Evolutionary conservation across 2,113 vertebrate genomes (phyloP).

Genomic region (Planiliza haematocheilus): DNA sequence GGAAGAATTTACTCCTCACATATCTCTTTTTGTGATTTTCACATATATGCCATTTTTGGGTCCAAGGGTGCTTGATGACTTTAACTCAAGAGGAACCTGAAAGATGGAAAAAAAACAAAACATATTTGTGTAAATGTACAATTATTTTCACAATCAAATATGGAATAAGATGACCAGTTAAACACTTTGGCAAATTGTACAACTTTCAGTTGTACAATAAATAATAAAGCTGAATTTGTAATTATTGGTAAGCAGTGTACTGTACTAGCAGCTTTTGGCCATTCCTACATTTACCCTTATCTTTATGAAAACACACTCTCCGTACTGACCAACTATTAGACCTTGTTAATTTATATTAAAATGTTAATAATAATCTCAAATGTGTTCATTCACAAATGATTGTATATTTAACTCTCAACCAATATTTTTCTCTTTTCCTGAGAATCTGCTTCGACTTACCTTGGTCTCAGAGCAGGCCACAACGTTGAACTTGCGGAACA

Average conservation of each 20-base stretch:
- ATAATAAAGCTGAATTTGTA: too few relatives aligned
- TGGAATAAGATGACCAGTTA: background rate
- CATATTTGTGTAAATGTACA: too few relatives aligned
- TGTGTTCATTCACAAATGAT: background rate
- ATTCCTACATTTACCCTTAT: too few relatives aligned
- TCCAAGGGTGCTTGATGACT: conserved; percentile 87
- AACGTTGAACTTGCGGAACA: conserved; percentile 88
- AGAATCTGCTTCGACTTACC: conserved; percentile 74
- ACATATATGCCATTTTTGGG: conserved; percentile 91
- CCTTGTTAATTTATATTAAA: rapidly evolving
- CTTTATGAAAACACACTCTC: too few relatives aligned
- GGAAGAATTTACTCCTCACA: background rate
- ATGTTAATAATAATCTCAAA: background rate
- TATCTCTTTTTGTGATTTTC: conserved; percentile 78
- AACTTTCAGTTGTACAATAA: background rate
- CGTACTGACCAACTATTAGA: background rate
- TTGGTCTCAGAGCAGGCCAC: conserved; percentile 88
- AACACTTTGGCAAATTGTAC: background rate
- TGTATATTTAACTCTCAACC: too few relatives aligned
- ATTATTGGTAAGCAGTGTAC: background rate
- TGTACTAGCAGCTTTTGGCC: too few relatives aligned
- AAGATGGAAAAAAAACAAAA: conserved; percentile 45
- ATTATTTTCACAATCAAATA: too few relatives aligned
- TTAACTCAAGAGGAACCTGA: conserved; percentile 92
- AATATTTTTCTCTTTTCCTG: background rate